These are phyloP conservation scores for Malthinus flaveolus DNA, from an alignment of 2,888 invertebrate species.

Conservation along the genomic window DNA sequence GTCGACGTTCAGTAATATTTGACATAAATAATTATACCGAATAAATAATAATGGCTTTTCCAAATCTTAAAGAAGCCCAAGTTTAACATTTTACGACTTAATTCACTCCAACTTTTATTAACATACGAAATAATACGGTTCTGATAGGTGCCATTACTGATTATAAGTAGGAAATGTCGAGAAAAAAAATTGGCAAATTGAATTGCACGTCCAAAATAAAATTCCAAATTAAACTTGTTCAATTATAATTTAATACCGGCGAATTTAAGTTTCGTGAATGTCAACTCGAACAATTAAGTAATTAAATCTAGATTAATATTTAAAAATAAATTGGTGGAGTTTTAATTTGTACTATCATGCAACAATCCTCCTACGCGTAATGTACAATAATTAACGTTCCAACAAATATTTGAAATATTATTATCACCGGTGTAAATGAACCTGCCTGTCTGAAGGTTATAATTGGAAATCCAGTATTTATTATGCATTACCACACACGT, in stretches of 20 bases:
- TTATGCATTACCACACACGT: constrained; percentile 48
- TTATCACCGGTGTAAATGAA: constrained; percentile 52
- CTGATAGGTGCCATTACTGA: too few species aligned
- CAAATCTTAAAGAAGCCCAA: constrained; percentile 13
- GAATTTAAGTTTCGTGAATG: too few species aligned
- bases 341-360: constrained; percentile 18
- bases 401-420: constrained; percentile 54
- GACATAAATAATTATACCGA: constrained; percentile 45
- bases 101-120: background rate
- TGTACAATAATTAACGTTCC: constrained; percentile 47
- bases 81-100: constrained; percentile 8
- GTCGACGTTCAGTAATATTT: constrained; percentile 39
- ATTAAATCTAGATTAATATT: too few species aligned
- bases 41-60: constrained; percentile 39
- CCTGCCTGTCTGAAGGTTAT: constrained; percentile 48
- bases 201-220: too few species aligned
- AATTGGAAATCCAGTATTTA: constrained; percentile 53
- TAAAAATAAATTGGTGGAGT: background rate
- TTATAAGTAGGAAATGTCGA: too few species aligned
- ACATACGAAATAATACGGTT: too few species aligned
- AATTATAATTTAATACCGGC: too few species aligned
- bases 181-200: too few species aligned
- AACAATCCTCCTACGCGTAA: constrained; percentile 27
- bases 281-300: too few species aligned
- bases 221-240: too few species aligned